A percentile compares a stretch with the other conserved stretches of the same genome.
These are phyloP conservation scores for Coilia nasus DNA, from an alignment of 2,797 vertebrate genomes.

Conservation along the genomic window DNA sequence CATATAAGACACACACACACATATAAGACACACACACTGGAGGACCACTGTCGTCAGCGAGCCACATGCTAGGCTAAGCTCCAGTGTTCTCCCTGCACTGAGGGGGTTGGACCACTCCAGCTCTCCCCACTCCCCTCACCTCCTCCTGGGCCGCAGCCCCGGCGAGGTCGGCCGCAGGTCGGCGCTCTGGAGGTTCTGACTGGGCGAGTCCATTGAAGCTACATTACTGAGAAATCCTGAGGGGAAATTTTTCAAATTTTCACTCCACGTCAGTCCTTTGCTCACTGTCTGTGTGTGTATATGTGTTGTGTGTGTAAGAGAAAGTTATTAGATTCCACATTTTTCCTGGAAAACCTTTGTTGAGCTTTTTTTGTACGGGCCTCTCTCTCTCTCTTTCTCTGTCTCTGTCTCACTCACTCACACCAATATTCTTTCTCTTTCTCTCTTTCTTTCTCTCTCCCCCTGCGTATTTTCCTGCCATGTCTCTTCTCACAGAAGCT, in stretches of 20 bases:
- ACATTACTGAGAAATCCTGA: constrained; percentile 9
- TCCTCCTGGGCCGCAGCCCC: background rate
- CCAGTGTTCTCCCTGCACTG: background rate
- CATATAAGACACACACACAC: too few species aligned
- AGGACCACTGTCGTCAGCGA: background rate
- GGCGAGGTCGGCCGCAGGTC: constrained; percentile 8
- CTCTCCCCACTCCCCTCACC: background rate
- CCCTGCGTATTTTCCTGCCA: background rate
- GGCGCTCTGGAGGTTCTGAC: constrained; percentile 1
- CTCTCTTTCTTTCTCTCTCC: background rate
- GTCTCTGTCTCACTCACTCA: background rate
- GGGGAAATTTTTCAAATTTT: constrained; percentile 14
- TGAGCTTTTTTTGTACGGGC: background rate
- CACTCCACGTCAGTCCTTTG: background rate
- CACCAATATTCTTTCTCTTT: background rate
- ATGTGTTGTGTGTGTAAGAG: background rate
- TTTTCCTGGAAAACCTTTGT: constrained; percentile 7
- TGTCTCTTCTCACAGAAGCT: background rate
- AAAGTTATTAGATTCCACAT: background rate
- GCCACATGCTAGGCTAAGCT: background rate
- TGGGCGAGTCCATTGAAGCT: background rate
- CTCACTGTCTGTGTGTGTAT: background rate
- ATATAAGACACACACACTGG: background rate
- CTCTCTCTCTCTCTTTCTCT: background rate
- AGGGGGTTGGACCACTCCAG: background rate